Percentiles rank a stretch among this genome's conserved stretches.
phyloP scores from a whole-genome alignment of 2,888 invertebrate genomes.

The Agrochola macilenta region DNA sequence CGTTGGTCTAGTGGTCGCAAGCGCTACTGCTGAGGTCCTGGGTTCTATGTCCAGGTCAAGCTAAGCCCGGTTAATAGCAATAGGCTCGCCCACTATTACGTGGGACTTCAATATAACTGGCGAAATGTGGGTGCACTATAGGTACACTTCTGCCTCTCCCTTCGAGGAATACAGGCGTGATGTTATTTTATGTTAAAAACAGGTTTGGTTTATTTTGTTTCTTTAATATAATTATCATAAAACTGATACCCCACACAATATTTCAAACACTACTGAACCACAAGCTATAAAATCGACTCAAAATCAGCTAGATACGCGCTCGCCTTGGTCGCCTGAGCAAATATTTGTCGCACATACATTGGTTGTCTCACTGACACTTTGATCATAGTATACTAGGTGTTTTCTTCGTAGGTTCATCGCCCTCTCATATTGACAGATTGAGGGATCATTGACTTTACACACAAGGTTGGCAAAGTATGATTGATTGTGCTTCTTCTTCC shows the following conservation, averaged over 20 bases:
- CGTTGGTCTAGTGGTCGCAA: too few species aligned
- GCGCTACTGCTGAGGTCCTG: too few species aligned
- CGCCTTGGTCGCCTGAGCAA: constrained; percentile 1
- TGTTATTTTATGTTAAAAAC: too few species aligned
- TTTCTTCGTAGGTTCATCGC: constrained; percentile 11
- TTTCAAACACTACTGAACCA: constrained; percentile 3
- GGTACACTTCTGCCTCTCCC: too few species aligned
- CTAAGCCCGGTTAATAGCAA: too few species aligned
- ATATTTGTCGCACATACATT: constrained; percentile 28
- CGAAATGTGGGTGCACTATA: too few species aligned
- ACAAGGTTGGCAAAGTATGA: constrained; percentile 4
- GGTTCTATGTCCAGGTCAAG: too few species aligned
- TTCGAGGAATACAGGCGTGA: too few species aligned
- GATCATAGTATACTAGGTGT: neutral
- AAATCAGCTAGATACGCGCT: neutral
- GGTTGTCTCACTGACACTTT: constrained; percentile 11
- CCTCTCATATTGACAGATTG: constrained; percentile 6
- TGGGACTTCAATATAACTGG: too few species aligned
- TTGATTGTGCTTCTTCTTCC: neutral
- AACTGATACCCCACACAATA: constrained; percentile 2
- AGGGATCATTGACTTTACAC: constrained; percentile 8
- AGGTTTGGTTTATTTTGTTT: neutral
- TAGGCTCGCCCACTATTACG: too few species aligned
- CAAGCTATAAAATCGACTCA: constrained; percentile 1
- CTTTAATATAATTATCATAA: neutral